Base-by-base conservation (phyloP, 2,113 vertebrate species). In the Variabilichromis moorii region DNA sequence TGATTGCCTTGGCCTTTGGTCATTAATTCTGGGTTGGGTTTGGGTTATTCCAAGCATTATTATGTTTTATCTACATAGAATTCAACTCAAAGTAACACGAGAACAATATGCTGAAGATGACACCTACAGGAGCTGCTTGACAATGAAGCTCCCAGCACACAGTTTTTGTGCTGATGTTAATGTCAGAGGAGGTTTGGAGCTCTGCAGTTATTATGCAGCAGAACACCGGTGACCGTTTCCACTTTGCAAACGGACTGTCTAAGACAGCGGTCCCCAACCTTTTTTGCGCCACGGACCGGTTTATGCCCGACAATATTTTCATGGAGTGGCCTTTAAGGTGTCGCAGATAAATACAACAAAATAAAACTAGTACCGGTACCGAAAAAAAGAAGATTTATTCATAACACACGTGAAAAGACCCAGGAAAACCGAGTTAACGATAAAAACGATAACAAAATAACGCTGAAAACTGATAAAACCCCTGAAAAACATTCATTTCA, bases 81-180 rank as follows among this genome's bases (percentile, higher is more conserved):
- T 26, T 57, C 54, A 14, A 26, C 12, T 57, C 12, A 0, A 57
- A 63, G 61, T 35, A 66, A 66, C 17, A 0, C 0, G 16, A 61
- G 3, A 4, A 63, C 59, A 63, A 63, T 19, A 63, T 33, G 59
- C 28, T 63, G 9, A 63, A 33, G 9, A 63, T 10, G 57, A 61
- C 57, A 61, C 28, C 57, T 61, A 10, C 57, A 61, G 28, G 28
- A 61, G 28, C 28, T 61, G 16, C 28, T 61, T 61, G 14, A 61
- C 57, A 61, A 6, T 61, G 57, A 61, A 33, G 16, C 9, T 10
- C 57, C 16, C 57, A 63, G 59, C 59, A 61, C 57, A 61, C 59
- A 19, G 59, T 17, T 3, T 61, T 61, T 61, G 3, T 33, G 57
- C 28, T 61, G 59, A 63, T 63, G 59, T 63, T 63, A 63, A 63